Conservation (phyloP, 2,113 vertebrate genomes). For the Anoplopoma fimbria region DNA sequence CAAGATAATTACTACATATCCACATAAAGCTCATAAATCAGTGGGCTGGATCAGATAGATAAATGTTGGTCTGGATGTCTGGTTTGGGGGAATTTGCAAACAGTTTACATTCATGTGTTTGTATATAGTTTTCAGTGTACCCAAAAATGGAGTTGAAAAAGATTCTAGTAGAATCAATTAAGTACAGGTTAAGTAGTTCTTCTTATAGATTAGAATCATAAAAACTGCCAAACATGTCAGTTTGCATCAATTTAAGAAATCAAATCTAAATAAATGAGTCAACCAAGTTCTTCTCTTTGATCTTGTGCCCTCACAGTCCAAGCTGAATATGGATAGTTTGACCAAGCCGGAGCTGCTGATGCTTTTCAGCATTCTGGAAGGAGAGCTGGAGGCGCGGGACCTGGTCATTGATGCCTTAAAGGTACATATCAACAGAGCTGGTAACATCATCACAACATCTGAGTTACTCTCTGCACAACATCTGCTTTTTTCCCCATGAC, state of each 20-base stretch:
- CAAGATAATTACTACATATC: constrained; percentile 30
- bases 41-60: constrained; percentile 26
- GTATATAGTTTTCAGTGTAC: constrained; percentile 1
- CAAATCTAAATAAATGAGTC: background rate
- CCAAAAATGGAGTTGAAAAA: background rate
- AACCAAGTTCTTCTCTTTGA: constrained; percentile 1
- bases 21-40: constrained; percentile 47
- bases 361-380: constrained; percentile 96
- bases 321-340: constrained; percentile 96
- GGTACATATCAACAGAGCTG: constrained; percentile 81
- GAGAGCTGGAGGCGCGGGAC: constrained; percentile 96
- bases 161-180: background rate
- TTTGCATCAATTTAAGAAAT: background rate
- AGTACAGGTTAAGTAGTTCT: background rate
- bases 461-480: background rate
- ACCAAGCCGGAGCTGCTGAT: constrained; percentile 94
- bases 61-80: constrained; percentile 37
- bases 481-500: constrained; percentile 1
- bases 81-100: constrained; percentile 28
- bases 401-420: constrained; percentile 96
- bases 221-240: background rate
- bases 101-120: background rate
- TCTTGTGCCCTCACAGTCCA: constrained; percentile 83
- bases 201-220: background rate
- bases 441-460: background rate